Conservation (phyloP, 64 coral and sea anemone species). For the Actinia tenebrosa region DNA sequence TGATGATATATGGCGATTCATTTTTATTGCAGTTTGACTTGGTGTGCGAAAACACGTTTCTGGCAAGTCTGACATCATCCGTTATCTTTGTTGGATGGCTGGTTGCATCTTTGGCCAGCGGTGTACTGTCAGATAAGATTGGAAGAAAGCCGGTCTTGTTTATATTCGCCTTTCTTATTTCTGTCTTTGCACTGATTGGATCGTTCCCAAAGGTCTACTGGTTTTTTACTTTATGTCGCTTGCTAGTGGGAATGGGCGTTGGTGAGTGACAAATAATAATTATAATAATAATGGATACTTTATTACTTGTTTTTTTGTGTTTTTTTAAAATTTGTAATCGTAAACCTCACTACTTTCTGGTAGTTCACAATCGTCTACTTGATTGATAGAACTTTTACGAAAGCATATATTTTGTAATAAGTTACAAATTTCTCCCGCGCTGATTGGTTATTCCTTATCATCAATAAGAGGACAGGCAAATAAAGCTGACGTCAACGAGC, state of each 20-base stretch:
- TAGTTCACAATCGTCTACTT: too few species aligned
- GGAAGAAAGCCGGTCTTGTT: slow-evolving; percentile 44
- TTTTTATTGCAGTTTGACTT: slow-evolving; percentile 28
- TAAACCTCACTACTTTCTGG: too few species aligned
- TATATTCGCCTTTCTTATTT: not conserved
- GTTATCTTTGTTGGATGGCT: slow-evolving; percentile 39
- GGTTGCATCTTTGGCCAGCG: slow-evolving; percentile 7
- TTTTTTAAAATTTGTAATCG: too few species aligned
- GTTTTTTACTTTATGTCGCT: slow-evolving; percentile 36
- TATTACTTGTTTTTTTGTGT: too few species aligned
- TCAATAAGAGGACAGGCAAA: too few species aligned
- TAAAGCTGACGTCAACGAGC: too few species aligned
- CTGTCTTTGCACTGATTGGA: slow-evolving; percentile 15
- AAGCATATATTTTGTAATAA: too few species aligned
- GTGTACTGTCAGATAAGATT: slow-evolving; percentile 41
- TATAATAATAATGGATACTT: not conserved
- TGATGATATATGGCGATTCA: not conserved
- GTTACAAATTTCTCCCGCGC: too few species aligned
- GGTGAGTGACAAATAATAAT: slow-evolving; percentile 9
- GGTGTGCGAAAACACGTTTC: slow-evolving; percentile 44
- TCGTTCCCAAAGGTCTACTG: slow-evolving; percentile 47
- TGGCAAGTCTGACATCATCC: slow-evolving; percentile 34
- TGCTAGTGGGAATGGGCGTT: slow-evolving; percentile 43
- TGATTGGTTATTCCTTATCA: too few species aligned
- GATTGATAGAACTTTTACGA: too few species aligned